A percentile compares a stretch with the other conserved stretches of the same genome.
Conservation (phyloP, 2,888 invertebrate species). For the Aphidoletes aphidimyza region DNA sequence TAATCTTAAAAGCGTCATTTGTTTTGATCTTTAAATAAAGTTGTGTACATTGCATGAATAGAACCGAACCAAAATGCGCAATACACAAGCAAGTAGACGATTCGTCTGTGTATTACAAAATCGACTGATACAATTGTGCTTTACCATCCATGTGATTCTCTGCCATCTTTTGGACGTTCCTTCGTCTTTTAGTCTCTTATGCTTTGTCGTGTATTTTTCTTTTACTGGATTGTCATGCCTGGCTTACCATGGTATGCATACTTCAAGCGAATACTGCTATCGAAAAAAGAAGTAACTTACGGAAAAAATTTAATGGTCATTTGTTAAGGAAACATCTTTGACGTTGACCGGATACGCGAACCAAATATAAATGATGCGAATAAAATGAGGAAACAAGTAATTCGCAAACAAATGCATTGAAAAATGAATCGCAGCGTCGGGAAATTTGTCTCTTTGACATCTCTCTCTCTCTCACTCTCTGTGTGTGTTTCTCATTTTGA, state of each 20-base stretch:
- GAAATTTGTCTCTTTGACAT: slow-evolving; percentile 16
- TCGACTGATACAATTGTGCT: slow-evolving; percentile 34
- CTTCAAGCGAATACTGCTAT: not conserved
- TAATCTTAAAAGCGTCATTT: not conserved
- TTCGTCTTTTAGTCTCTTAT: not conserved
- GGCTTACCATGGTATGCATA: too few species aligned
- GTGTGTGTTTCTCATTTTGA: too few species aligned
- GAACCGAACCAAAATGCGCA: not conserved
- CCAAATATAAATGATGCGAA: not conserved
- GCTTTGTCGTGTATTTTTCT: not conserved
- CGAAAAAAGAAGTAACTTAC: not conserved
- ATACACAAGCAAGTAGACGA: not conserved
- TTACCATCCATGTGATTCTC: slow-evolving; percentile 1
- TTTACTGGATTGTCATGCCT: not conserved
- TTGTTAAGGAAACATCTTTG: slow-evolving; percentile 33
- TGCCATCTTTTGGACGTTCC: not conserved
- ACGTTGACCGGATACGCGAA: slow-evolving; percentile 39
- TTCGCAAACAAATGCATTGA: slow-evolving; percentile 18
- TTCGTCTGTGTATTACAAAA: not conserved
- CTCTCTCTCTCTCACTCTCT: too few species aligned
- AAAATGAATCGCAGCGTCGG: not conserved
- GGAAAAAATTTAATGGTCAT: slow-evolving; percentile 43
- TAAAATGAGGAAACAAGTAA: not conserved
- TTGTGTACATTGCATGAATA: slow-evolving; percentile 1
- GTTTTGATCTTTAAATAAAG: slow-evolving; percentile 42